Percentiles rank a stretch among this genome's conserved stretches.
Conservation (phyloP, 92 coral and sea anemone species). For the Porites cylindrica region DNA sequence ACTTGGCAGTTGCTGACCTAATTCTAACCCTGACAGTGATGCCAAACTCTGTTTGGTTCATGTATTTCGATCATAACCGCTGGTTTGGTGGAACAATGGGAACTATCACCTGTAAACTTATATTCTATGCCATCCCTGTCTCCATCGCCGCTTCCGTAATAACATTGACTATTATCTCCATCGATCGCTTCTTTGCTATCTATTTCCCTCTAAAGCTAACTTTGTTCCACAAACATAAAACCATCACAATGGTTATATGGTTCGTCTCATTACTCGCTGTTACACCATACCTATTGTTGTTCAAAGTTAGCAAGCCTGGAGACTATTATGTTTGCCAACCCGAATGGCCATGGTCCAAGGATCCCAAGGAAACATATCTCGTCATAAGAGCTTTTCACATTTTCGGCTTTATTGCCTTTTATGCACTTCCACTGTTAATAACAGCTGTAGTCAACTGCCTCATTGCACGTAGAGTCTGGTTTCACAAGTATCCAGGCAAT, state of each 20-base stretch:
- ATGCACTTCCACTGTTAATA: constrained; percentile 65
- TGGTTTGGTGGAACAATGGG: constrained; percentile 76
- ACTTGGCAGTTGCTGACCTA: constrained; percentile 75
- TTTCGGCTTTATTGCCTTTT: constrained; percentile 51
- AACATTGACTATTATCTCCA: constrained; percentile 55
- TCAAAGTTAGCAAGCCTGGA: constrained; percentile 27
- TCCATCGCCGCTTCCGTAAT: constrained; percentile 77
- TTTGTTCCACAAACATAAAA: constrained; percentile 56
- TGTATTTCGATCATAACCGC: constrained; percentile 21
- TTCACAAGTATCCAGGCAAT: constrained; percentile 57
- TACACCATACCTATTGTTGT: constrained; percentile 54
- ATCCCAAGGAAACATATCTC: neutral
- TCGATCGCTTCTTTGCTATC: constrained; percentile 78
- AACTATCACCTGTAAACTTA: constrained; percentile 52
- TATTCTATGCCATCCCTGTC: constrained; percentile 40
- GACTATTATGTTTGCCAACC: constrained; percentile 18
- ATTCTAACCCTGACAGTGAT: constrained; percentile 48
- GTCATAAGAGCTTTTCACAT: constrained; percentile 50
- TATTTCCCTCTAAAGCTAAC: constrained; percentile 61
- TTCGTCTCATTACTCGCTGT: constrained; percentile 29
- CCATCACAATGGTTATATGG: constrained; percentile 69
- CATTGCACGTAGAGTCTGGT: constrained; percentile 67
- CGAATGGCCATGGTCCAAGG: constrained; percentile 56
- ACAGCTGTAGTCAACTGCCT: constrained; percentile 61
- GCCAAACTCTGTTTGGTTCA: constrained; percentile 44